Conservation (phyloP, 1,140 invertebrate species). For the Bilobella aurantiaca region DNA sequence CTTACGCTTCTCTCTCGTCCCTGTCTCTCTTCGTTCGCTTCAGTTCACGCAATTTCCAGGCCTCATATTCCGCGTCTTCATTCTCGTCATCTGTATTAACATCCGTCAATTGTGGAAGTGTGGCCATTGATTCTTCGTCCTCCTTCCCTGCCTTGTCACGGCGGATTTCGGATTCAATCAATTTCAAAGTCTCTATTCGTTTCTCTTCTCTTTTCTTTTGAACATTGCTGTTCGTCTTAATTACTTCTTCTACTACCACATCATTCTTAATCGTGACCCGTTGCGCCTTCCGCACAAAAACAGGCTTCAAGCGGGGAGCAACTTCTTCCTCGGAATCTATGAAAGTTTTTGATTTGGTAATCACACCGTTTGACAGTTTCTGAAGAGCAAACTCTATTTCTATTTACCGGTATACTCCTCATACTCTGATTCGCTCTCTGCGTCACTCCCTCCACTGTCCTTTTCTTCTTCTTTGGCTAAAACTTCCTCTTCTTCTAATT, state of each 20-base stretch:
- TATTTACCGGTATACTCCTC: constrained; percentile 67
- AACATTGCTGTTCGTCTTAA: constrained; percentile 72
- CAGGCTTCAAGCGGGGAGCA: constrained; percentile 81
- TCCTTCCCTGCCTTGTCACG: constrained; percentile 51
- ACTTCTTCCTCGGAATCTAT: constrained; percentile 72
- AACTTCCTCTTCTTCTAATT: constrained; percentile 54
- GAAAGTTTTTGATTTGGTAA: constrained; percentile 1
- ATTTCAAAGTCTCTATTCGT: constrained; percentile 67
- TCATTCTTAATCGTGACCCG: constrained; percentile 89
- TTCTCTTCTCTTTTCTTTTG: constrained; percentile 69
- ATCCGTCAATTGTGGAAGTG: constrained; percentile 56
- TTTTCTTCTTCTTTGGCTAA: constrained; percentile 60
- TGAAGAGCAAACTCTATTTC: constrained; percentile 1
- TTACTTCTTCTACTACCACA: constrained; percentile 72
- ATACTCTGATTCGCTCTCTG: constrained; percentile 65
- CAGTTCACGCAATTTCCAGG: constrained; percentile 93
- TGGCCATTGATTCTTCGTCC: constrained; percentile 33
- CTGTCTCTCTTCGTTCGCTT: constrained; percentile 90
- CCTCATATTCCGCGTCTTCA: constrained; percentile 90
- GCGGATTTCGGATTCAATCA: constrained; percentile 80
- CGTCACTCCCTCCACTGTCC: constrained; percentile 46
- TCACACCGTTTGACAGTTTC: constrained; percentile 1
- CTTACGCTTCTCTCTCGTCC: constrained; percentile 83
- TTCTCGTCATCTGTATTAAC: constrained; percentile 96
- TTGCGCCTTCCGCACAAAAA: constrained; percentile 91